Evolutionary conservation across 2,888 invertebrate species (phyloP).

Genomic region (Cheiracanthium punctorium): DNA sequence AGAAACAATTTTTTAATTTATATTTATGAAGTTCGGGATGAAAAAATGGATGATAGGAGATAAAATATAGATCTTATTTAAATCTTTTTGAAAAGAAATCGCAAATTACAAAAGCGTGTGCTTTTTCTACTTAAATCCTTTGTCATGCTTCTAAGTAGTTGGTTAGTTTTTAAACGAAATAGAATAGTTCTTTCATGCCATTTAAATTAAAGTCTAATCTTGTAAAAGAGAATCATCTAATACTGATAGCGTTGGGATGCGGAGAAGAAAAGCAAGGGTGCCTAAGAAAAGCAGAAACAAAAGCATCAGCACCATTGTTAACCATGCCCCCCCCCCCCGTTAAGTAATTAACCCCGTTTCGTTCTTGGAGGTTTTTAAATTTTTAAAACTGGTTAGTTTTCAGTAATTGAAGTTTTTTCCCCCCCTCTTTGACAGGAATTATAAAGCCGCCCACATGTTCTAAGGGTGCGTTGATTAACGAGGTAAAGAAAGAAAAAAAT

Average conservation of each 20-base stretch:
- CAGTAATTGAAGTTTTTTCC: conserved; percentile 8
- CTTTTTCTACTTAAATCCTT: too few relatives aligned
- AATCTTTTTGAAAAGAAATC: too few relatives aligned
- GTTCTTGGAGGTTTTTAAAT: neutral
- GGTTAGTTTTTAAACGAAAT: too few relatives aligned
- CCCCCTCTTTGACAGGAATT: neutral
- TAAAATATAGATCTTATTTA: too few relatives aligned
- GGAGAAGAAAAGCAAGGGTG: neutral
- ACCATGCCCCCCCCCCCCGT: neutral
- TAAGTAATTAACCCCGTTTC: neutral
- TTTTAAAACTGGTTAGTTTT: neutral
- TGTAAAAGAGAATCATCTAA: neutral
- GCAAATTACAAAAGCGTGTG: too few relatives aligned
- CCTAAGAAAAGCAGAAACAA: neutral
- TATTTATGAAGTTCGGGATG: too few relatives aligned
- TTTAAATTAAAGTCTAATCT: neutral
- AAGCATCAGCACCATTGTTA: too few relatives aligned
- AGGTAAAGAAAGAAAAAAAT: neutral
- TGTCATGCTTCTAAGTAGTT: too few relatives aligned
- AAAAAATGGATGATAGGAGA: too few relatives aligned
- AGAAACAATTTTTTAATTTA: too few relatives aligned
- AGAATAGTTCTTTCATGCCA: neutral
- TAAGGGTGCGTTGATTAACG: neutral
- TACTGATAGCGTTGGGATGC: neutral
- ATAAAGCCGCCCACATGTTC: neutral